A percentile compares a stretch with the other conserved stretches of the same genome.
Conservation (phyloP, 1,140 invertebrate species). For the Eriocheir sinensis region DNA sequence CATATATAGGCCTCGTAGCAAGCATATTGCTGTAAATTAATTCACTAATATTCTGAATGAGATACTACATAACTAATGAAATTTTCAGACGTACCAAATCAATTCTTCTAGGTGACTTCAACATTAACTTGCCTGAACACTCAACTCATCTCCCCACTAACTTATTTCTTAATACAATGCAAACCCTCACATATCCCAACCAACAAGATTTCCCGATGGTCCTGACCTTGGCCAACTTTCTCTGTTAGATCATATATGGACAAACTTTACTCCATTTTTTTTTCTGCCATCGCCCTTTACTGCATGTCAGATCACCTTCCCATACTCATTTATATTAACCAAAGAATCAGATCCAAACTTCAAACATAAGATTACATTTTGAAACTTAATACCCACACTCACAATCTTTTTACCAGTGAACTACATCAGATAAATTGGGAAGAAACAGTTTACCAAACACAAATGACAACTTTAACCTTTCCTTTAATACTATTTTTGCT, state of each 20-base stretch:
- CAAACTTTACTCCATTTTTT: not conserved
- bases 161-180: too few species aligned
- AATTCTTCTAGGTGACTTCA: too few species aligned
- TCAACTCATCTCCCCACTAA: too few species aligned
- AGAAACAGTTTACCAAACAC: not conserved
- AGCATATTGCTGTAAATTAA: too few species aligned
- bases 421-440: not conserved
- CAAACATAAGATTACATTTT: not conserved
- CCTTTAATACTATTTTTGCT: not conserved
- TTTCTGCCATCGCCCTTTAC: not conserved
- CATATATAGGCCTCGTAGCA: too few species aligned
- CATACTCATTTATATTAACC: not conserved
- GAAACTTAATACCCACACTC: not conserved
- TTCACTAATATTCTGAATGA: too few species aligned
- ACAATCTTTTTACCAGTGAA: slow-evolving; percentile 30
- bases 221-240: slow-evolving; percentile 17
- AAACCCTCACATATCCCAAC: not conserved
- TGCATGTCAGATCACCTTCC: not conserved
- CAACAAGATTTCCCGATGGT: slow-evolving; percentile 23
- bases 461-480: not conserved
- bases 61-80: too few species aligned
- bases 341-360: not conserved
- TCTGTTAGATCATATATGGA: not conserved
- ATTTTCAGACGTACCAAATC: too few species aligned
- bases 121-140: too few species aligned